Percentiles rank a stretch among this genome's conserved stretches.
Conservation (phyloP, 2,113 vertebrate species). For the Siniperca knerii region DNA sequence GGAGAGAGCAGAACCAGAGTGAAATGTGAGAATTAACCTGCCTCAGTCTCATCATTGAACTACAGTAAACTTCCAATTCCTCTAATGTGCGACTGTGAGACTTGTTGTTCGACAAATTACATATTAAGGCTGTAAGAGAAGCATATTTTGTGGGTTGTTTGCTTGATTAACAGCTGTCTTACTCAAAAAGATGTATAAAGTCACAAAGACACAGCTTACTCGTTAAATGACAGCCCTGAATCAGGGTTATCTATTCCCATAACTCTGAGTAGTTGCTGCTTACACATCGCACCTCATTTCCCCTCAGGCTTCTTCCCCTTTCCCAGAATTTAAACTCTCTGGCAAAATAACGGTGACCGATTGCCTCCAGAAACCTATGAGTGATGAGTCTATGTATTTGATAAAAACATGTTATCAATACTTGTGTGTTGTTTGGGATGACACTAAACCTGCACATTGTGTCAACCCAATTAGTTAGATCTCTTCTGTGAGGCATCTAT, state of each 20-base stretch:
- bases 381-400: background rate
- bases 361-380: too few species aligned
- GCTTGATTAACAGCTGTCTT: background rate
- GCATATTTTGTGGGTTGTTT: too few species aligned
- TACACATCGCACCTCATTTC: background rate
- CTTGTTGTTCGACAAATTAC: background rate
- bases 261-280: background rate
- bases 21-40: background rate
- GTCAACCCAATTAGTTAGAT: background rate
- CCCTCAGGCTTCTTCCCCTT: background rate
- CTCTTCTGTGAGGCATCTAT: background rate
- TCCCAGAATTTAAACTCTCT: background rate
- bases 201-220: background rate
- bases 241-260: background rate
- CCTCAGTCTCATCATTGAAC: background rate
- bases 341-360: background rate
- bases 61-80: background rate
- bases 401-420: background rate
- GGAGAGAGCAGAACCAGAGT: background rate
- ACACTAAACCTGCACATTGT: background rate
- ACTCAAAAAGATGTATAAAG: background rate
- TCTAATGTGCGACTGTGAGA: background rate
- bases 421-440: background rate
- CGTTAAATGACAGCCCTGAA: background rate
- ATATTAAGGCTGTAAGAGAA: background rate